Evolutionary conservation across 2,113 vertebrate species (phyloP).

Genomic region (Alethe castanea): DNA sequence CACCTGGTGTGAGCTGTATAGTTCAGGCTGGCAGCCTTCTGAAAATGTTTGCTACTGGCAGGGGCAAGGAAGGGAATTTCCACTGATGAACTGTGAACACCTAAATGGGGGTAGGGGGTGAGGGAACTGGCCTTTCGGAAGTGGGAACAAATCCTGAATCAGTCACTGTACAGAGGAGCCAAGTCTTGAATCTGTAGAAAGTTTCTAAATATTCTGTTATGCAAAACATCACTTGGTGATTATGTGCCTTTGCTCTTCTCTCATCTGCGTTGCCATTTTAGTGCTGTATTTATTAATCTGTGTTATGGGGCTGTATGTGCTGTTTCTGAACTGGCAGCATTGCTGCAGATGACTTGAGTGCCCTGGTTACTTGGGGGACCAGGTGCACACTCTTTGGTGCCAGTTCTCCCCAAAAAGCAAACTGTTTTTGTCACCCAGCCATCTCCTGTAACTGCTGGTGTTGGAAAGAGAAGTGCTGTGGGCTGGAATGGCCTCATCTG

Average conservation of each 20-base stretch:
- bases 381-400: not conserved
- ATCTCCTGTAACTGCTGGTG: not conserved
- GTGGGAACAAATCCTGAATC: not conserved
- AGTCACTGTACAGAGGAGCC: not conserved
- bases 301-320: accelerated
- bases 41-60: not conserved
- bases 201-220: not conserved
- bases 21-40: not conserved
- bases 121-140: not conserved
- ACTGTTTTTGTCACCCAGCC: not conserved
- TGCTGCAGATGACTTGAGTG: accelerated
- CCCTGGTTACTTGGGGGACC: not conserved
- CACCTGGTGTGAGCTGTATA: not conserved
- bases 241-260: not conserved
- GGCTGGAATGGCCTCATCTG: not conserved
- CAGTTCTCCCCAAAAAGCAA: not conserved
- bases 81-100: not conserved
- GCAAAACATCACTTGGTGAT: not conserved
- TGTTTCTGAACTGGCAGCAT: not conserved
- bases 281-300: not conserved
- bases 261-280: accelerated
- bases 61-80: not conserved
- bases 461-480: not conserved
- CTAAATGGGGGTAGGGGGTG: accelerated
- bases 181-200: not conserved